phyloP scores from a whole-genome alignment of 2,113 vertebrate genomes.

The Neodontobutis hainanensis region DNA sequence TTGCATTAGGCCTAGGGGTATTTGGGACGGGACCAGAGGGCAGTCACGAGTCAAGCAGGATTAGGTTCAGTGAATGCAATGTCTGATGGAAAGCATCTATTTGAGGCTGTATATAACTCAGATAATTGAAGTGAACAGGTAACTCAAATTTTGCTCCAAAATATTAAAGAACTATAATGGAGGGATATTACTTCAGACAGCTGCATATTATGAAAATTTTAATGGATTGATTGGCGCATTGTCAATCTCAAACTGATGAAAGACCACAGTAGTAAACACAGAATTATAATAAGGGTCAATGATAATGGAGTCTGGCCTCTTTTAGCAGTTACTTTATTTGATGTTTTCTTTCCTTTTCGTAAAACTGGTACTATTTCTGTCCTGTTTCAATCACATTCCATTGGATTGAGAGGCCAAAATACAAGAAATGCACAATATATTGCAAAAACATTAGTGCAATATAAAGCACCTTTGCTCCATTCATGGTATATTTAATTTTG shows the following conservation, averaged over 20 bases:
- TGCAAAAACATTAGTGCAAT: no score
- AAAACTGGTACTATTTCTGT: no score
- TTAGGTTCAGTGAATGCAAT: constrained; percentile 28
- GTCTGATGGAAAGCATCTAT: constrained; percentile 34
- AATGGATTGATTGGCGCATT: background rate
- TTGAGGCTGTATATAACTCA: constrained; percentile 10
- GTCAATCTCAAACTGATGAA: background rate
- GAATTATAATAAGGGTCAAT: background rate
- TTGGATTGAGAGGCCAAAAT: no score
- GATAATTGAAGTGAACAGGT: background rate
- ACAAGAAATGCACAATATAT: no score
- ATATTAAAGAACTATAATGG: background rate
- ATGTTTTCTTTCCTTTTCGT: no score
- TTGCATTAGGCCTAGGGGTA: constrained; percentile 28
- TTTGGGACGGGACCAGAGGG: constrained; percentile 52
- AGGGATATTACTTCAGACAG: background rate
- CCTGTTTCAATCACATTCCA: no score
- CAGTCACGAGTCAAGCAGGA: constrained; percentile 42
- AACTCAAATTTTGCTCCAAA: background rate
- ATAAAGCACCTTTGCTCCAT: no score
- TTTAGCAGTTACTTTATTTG: no score
- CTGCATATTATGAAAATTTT: background rate
- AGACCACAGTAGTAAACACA: background rate
- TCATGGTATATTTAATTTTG: no score
- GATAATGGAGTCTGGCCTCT: no score